Percentiles rank a stretch among this genome's conserved stretches.
phyloP scores from a whole-genome alignment of 2,888 invertebrate genomes.

The Drosophila pseudotalamancana region DNA sequence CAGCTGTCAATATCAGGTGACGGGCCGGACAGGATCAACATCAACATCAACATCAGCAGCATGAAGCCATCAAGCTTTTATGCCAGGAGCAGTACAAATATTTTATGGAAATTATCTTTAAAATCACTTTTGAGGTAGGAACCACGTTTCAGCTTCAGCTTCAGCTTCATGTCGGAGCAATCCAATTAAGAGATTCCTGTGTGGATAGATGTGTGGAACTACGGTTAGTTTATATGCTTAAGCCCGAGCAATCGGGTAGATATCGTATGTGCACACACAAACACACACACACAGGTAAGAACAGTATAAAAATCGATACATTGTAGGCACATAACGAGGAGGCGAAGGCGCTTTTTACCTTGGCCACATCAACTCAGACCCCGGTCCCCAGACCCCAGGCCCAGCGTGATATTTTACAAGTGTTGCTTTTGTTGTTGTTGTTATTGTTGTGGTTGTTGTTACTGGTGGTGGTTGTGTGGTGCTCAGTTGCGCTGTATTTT shows the following conservation, averaged over 20 bases:
- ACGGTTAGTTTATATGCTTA: constrained; percentile 35
- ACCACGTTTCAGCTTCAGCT: constrained; percentile 23
- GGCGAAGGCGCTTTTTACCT: constrained; percentile 56
- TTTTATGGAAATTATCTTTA: constrained; percentile 56
- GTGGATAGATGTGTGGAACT: constrained; percentile 7
- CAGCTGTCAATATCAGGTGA: constrained; percentile 63
- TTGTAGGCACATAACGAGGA: constrained; percentile 42
- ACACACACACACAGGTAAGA: constrained; percentile 21
- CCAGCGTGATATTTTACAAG: constrained; percentile 75
- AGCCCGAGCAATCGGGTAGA: constrained; percentile 9
- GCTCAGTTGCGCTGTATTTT: constrained; percentile 16
- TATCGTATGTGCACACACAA: constrained; percentile 34
- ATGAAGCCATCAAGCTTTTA: constrained; percentile 28
- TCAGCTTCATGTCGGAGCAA: constrained; percentile 40
- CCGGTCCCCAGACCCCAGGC: constrained; percentile 24
- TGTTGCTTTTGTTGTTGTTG: constrained; percentile 55
- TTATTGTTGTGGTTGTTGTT: constrained; percentile 21
- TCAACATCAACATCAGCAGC: constrained; percentile 20
- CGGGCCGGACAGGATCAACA: constrained; percentile 50
- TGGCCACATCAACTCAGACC: constrained; percentile 49
- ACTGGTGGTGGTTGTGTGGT: constrained; percentile 18
- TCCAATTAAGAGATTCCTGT: constrained; percentile 55
- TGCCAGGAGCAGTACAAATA: constrained; percentile 30
- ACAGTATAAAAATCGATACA: constrained; percentile 69
- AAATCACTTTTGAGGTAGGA: constrained; percentile 29